Base-by-base conservation (phyloP, 1,140 invertebrate species). In the Yoshiicerus persimilis region DNA sequence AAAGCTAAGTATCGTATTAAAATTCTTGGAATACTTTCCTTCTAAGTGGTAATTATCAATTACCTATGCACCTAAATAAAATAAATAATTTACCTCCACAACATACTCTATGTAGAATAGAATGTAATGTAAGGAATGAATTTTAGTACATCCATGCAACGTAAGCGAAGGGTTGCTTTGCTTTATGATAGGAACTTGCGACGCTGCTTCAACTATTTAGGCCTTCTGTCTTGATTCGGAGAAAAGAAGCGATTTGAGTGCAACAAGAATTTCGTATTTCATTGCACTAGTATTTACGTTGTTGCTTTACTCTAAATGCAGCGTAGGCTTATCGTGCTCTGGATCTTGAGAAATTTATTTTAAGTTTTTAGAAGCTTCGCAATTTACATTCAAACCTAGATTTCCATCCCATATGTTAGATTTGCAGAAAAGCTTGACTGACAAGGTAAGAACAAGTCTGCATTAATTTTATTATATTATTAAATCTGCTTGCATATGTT, bases 11-110 rank as follows among this genome's bases (percentile, higher is more conserved):
- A 80, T 38, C 30, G 32, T 80, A 32, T 80, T 80, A 80, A 80
- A 32, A 80, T 80, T 80, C 75, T 80, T 80, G 75, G 75, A 80
- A 80, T 80, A 80, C 75, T 80, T 80, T 34, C 75, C 75, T 80
- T n/a, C 30, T 80, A 80, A 80, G 75, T 36, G 75, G 75, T 80
- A 80, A 80, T 80, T 80, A 80, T 80, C 75, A 80, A 80, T 80
- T 80, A 80, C 75, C 75, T 80, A 80, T 80, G 34, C 75, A 80
- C 30, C 75, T 80, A 80, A 80, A 80, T 80, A 32, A 80, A 80
- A 80, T 80, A 80, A 80, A 80, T 80, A 80, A 80, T 80, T 80
- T 80, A 38, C 75, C n/a, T 38, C n/a, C 38, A 39, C 38, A 11
- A 56, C 47, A 56, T n/a, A 56, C 3, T n/a, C n/a, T 23, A 32